Evolutionary conservation across 2,888 invertebrate genomes (phyloP).

Genomic region (Amphiduros pacificus): DNA sequence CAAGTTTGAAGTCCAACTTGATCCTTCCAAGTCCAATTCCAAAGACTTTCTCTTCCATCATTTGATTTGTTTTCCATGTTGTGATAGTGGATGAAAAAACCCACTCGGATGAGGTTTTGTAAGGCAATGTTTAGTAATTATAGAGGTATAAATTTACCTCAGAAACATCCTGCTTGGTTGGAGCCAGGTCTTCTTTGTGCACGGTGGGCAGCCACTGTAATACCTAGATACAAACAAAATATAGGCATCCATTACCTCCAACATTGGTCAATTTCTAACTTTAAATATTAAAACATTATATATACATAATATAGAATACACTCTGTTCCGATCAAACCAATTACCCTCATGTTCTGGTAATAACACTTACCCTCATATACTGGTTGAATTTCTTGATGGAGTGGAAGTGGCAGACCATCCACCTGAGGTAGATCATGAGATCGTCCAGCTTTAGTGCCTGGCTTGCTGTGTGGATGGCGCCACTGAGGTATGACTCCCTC

Average conservation of each 20-base stretch:
- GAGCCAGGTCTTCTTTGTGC: constrained; percentile 43
- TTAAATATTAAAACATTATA: constrained; percentile 7
- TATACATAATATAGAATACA: too few relatives aligned
- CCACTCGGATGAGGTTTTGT: too few relatives aligned
- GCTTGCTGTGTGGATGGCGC: constrained; percentile 38
- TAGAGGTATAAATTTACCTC: constrained; percentile 29
- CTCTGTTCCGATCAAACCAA: too few relatives aligned
- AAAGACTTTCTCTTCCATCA: too few relatives aligned
- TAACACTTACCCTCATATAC: constrained; percentile 44
- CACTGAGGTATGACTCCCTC: constrained; percentile 42
- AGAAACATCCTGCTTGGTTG: constrained; percentile 26
- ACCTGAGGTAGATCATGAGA: constrained; percentile 56
- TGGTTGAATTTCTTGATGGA: constrained; percentile 52
- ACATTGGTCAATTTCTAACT: too few relatives aligned
- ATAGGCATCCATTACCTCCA: too few relatives aligned
- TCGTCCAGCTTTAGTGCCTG: constrained; percentile 50
- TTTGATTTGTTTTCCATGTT: too few relatives aligned
- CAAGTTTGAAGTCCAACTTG: too few relatives aligned
- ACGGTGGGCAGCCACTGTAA: constrained; percentile 53
- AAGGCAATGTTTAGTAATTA: too few relatives aligned
- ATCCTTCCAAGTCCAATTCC: too few relatives aligned
- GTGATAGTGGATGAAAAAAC: too few relatives aligned
- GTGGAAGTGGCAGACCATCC: constrained; percentile 54
- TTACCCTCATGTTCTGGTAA: too few relatives aligned
- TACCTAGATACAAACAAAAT: constrained; percentile 44